Percentiles rank a stretch among this genome's conserved stretches.
Evolutionary conservation across 2,113 vertebrate genomes (phyloP).

Genomic region (Todiramphus saurophagus): DNA sequence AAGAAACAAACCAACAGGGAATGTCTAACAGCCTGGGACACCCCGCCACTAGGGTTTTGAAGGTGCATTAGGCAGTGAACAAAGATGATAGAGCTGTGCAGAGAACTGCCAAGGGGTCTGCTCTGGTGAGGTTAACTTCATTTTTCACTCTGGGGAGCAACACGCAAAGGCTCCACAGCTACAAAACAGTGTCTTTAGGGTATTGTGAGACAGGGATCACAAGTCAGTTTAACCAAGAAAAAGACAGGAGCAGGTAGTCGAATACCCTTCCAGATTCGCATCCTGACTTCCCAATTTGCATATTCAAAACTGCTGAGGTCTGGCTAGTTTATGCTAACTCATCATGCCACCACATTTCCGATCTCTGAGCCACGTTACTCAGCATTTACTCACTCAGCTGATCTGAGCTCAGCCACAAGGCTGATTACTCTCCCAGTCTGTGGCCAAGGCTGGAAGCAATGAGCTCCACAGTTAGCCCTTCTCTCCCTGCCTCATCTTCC

Average conservation of each 20-base stretch:
- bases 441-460: background rate
- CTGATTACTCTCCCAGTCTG: too few species aligned
- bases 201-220: background rate
- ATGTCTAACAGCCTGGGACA: background rate
- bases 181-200: background rate
- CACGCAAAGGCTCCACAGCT: rapidly evolving
- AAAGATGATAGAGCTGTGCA: background rate
- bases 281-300: rapidly evolving
- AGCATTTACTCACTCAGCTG: background rate
- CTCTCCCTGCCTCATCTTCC: background rate
- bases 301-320: background rate
- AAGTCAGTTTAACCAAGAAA: background rate
- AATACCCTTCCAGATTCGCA: background rate
- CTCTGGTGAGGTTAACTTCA: background rate
- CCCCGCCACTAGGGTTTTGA: background rate
- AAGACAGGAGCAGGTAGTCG: background rate
- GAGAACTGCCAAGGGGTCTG: background rate
- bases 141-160: background rate
- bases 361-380: background rate
- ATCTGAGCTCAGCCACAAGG: background rate
- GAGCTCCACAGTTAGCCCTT: background rate
- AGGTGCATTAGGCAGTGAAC: background rate
- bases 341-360: background rate
- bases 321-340: background rate
- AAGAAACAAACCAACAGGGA: background rate